Evolutionary conservation across 1,140 invertebrate genomes (phyloP), one percentile per base, ranked within the genome.

Genomic region (Linepithema humile): DNA sequence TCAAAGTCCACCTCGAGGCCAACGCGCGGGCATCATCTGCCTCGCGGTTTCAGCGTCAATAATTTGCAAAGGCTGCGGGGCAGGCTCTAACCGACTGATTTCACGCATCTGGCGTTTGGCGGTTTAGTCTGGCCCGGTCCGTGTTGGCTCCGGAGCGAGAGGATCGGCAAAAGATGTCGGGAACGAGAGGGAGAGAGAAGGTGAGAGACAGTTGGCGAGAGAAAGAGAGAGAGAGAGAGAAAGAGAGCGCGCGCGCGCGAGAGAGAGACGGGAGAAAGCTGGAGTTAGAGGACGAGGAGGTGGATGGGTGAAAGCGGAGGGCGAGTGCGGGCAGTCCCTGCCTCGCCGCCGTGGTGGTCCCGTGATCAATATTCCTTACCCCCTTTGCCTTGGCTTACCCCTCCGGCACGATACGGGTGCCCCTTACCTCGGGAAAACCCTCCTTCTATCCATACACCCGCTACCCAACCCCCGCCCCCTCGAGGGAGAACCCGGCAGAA

Each of bases 321-420:
- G 83, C 50, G 83, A 87, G 90, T 86, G 85, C 89, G 92, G 91
- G 82, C 90, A 93, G 91, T 92, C 86, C 85, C 89, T 89, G 88
- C 89, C 86, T 90, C 84, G 88, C 70, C 65, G 88, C 80, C 88
- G 88, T 86, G 86, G 90, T 91, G 91, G 91, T 93, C 91, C 89
- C 90, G 92, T 94, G 94, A 94, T 94, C 94, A 94, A 94, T 94
- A 94, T 94, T 94, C 93, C 93, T 94, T 94, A 94, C 91, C 93
- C 94, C 93, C 93, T 93, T 94, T 91, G 92, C 93, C 92, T 94
- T 93, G 91, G 90, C 91, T 90, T 91, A 88, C 91, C 93, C 92
- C 92, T 93, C 90, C 88, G 90, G 90, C 88, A 73, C 82, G 82
- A 85, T 85, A 89, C 87, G 87, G 87, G 90, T 89, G 82, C 84